Evolutionary conservation across 2,797 vertebrate genomes (phyloP).

Genomic region (Tympanoctomys barrerae): DNA sequence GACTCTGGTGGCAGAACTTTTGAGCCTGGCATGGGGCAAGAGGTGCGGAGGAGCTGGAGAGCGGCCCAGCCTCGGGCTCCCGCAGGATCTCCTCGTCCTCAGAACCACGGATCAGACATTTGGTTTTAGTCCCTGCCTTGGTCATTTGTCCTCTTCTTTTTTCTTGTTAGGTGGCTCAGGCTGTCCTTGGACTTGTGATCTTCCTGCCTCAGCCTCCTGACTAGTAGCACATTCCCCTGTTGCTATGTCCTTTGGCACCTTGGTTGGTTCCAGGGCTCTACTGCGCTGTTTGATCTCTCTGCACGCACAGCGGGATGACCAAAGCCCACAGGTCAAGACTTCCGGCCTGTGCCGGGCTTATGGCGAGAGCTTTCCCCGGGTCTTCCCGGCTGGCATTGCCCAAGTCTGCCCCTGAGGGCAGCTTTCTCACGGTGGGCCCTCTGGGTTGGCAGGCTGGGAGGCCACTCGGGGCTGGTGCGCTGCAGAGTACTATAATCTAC

Average conservation of each 20-base stretch:
- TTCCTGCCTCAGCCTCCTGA: background rate
- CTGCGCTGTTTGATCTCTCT: slow-evolving; percentile 93
- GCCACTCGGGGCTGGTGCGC: fast-evolving
- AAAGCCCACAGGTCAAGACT: slow-evolving; percentile 92
- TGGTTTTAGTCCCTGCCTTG: background rate
- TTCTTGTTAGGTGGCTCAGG: background rate
- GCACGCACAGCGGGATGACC: slow-evolving; percentile 91
- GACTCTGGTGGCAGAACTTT: background rate
- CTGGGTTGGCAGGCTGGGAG: background rate
- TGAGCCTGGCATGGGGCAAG: background rate
- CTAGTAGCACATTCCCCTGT: background rate
- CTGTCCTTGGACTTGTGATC: background rate
- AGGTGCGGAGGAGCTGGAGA: background rate
- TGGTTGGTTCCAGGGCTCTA: slow-evolving; percentile 92
- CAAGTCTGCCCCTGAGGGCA: background rate
- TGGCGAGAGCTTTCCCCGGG: slow-evolving; percentile 83
- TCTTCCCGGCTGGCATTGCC: background rate
- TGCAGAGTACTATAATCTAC: background rate
- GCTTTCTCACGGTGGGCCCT: background rate
- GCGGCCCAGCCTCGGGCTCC: background rate
- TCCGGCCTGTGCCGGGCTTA: slow-evolving; percentile 91
- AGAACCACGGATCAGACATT: background rate
- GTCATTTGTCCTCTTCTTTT: background rate
- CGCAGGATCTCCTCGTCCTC: background rate
- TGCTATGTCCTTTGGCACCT: background rate